These are phyloP conservation scores for Cyaniris semiargus DNA, from an alignment of 2,888 invertebrate genomes.

Conservation along the genomic window DNA sequence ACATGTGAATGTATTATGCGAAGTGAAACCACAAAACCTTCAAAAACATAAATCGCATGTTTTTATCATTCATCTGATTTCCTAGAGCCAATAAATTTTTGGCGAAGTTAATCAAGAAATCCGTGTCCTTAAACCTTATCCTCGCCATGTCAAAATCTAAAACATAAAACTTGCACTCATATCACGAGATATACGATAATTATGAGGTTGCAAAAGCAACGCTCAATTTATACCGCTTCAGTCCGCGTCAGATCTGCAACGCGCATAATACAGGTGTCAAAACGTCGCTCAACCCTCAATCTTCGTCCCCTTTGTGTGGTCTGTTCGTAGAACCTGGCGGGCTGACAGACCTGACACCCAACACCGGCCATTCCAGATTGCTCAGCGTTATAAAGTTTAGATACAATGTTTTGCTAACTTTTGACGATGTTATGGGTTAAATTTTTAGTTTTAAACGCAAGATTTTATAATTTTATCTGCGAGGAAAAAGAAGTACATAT, in stretches of 20 bases:
- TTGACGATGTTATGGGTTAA: background rate
- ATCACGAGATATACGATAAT: background rate
- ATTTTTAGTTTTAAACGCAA: background rate
- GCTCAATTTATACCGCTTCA: conserved; percentile 6
- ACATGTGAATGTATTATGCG: background rate
- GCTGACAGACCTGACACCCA: background rate
- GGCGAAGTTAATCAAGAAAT: background rate
- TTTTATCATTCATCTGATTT: background rate
- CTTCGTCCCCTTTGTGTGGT: conserved; percentile 24
- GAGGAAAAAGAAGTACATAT: too few relatives aligned
- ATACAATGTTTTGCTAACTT: background rate
- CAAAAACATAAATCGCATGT: background rate
- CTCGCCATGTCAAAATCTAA: background rate
- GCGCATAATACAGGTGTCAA: conserved; percentile 18
- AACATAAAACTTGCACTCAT: background rate
- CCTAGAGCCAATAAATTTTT: background rate
- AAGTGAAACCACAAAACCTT: background rate
- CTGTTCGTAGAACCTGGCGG: conserved; percentile 18
- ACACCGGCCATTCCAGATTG: conserved; percentile 16
- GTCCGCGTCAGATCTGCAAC: conserved; percentile 10
- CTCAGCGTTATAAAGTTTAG: background rate
- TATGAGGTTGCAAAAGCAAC: background rate
- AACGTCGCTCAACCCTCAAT: conserved; percentile 11
- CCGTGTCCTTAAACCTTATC: background rate
- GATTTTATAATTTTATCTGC: too few relatives aligned